A percentile compares a stretch with the other conserved stretches of the same genome.
These are phyloP conservation scores for Pedicia rivosa DNA, from an alignment of 2,888 invertebrate genomes.

Conservation along the genomic window DNA sequence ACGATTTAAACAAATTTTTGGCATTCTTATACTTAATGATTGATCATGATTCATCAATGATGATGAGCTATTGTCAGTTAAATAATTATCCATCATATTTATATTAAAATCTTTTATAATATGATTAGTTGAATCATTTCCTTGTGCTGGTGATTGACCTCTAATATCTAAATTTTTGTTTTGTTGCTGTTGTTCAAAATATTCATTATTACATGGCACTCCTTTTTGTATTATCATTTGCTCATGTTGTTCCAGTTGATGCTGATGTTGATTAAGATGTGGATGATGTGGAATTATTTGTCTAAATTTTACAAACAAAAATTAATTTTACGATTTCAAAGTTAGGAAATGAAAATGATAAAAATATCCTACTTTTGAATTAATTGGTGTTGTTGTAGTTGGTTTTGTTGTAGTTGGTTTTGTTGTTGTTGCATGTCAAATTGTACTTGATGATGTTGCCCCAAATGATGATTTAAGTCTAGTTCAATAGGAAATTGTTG, in stretches of 20 bases:
- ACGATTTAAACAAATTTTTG: conserved; percentile 29
- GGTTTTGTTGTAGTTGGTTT: neutral
- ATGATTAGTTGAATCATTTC: conserved; percentile 45
- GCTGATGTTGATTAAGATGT: neutral
- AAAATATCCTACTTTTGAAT: no score
- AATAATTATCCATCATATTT: neutral
- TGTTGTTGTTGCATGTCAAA: neutral
- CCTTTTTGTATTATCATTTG: conserved; percentile 14
- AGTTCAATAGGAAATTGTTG: no score
- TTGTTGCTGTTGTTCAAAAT: conserved; percentile 17
- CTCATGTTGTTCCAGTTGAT: conserved; percentile 1
- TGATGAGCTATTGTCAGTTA: conserved; percentile 31
- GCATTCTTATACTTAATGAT: conserved; percentile 19
- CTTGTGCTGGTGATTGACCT: conserved; percentile 45
- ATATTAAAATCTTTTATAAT: no score
- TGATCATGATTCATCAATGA: conserved; percentile 22
- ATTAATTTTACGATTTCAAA: no score
- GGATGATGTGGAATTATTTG: neutral
- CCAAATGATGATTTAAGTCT: conserved; percentile 18
- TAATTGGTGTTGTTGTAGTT: neutral
- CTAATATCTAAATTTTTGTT: conserved; percentile 18
- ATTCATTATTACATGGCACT: conserved; percentile 18
- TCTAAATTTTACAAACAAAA: no score
- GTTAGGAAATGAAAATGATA: no score
- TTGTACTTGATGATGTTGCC: conserved; percentile 11